Conservation (phyloP, 2,113 vertebrate species). For the Chlamydotis undulata region DNA sequence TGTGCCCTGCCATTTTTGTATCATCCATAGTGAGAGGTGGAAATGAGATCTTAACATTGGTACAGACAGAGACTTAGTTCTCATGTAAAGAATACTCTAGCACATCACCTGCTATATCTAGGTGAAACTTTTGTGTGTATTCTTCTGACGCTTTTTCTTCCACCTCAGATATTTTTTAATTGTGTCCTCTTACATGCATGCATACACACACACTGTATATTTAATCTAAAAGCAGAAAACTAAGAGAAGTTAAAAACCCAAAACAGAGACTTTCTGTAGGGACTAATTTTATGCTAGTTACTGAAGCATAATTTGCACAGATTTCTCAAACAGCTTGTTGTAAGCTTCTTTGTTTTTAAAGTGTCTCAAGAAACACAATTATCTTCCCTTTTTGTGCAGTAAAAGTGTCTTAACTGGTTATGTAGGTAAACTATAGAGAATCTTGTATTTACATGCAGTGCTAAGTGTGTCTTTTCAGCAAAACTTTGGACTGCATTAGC, state of each 20-base stretch:
- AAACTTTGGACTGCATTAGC: neutral
- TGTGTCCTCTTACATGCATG: neutral
- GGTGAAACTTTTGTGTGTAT: neutral
- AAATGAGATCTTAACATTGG: neutral
- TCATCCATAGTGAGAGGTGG: neutral
- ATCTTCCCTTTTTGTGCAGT: neutral
- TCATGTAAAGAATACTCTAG: neutral
- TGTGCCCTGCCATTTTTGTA: neutral
- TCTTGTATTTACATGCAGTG: neutral
- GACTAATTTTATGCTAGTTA: neutral
- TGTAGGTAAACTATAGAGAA: neutral
- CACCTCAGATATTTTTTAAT: neutral
- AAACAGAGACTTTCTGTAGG: neutral
- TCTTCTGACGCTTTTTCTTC: neutral
- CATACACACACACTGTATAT: neutral
- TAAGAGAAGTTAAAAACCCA: neutral
- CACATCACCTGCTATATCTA: neutral
- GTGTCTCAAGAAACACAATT: neutral
- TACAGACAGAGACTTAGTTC: neutral
- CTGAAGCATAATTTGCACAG: neutral
- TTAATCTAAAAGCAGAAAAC: neutral
- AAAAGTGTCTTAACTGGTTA: neutral
- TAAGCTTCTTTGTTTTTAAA: neutral
- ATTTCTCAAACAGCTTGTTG: neutral
- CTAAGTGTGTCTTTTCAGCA: neutral